phyloP scores from a whole-genome alignment of 2,113 vertebrate species.

The Ivindomyrus marchei region DNA sequence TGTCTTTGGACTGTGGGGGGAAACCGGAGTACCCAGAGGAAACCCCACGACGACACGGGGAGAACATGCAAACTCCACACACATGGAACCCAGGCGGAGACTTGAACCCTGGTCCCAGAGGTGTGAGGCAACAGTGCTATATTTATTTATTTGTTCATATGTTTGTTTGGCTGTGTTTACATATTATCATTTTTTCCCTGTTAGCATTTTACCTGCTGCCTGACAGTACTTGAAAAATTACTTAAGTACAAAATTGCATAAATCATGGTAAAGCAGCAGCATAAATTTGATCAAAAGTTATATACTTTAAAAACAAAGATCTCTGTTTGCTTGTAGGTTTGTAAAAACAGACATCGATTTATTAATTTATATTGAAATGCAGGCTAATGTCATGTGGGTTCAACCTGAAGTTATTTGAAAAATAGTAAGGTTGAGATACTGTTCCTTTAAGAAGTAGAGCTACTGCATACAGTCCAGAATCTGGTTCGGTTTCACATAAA shows the following conservation, averaged over 20 bases:
- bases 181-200: background rate
- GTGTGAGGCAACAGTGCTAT: no score
- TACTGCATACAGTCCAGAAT: background rate
- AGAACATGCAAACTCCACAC: no score
- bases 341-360: background rate
- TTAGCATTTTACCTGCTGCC: background rate
- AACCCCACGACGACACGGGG: no score
- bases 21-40: no score
- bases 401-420: background rate
- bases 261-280: background rate
- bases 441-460: background rate
- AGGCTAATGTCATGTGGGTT: background rate
- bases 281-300: background rate
- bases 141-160: no score
- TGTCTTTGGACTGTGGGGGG: no score
- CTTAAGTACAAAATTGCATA: background rate
- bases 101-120: no score
- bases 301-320: background rate
- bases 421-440: background rate
- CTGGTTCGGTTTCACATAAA: background rate
- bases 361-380: background rate
- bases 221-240: background rate
- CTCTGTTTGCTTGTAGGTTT: background rate
- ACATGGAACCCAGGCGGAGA: no score
- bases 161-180: background rate